Evolutionary conservation across 1,140 invertebrate species (phyloP), one percentile per base, ranked within the genome.

Genomic region (Zophobas morio): DNA sequence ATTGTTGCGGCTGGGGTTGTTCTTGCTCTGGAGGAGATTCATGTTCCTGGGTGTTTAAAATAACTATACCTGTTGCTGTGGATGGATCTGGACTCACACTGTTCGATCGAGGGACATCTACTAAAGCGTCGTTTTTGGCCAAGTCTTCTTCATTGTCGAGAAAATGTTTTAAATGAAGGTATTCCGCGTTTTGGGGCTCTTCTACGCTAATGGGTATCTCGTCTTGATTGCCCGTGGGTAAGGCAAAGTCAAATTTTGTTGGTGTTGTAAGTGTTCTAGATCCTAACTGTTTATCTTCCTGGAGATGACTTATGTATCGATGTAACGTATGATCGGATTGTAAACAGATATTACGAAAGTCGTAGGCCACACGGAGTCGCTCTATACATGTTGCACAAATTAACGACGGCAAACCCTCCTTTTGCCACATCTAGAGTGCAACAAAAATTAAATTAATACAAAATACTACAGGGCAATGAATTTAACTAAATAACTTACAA

Each of bases 91-190:
- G 40, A 74, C 37, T 57, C n/a, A 33, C 56, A 74, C 35, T 81
- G 72, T 79, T 73, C 1, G 80, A 80, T 36, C 70, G 54, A 34
- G 72, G 40, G 46, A n/a, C 60, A 36, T 76, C 76, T 8, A 74
- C 72, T 37, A 78, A 34, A 53, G 76, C 39, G 49, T 79, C 78
- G 70, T 75, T 76, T 80, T 85, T 84, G 0, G 53, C 34, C 35
- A 82, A 63, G 42, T 81, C 80, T 32, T 81, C 83, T 33, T 83
- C 83, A 80, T 78, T 83, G 71, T 85, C 83, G 20, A 84, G 76
- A 74, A 85, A 85, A 79, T 85, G 84, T 75, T 85, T 84, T n/a
- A 85, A 74, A 79, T 85, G 84, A 51, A 84, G 36, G 79, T 83
- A 85, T 49, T 83, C 82, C 6, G 82, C 63, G 78, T 84, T 85